Evolutionary conservation across 2,113 vertebrate genomes (phyloP).

Genomic region (Mustela nigripes): DNA sequence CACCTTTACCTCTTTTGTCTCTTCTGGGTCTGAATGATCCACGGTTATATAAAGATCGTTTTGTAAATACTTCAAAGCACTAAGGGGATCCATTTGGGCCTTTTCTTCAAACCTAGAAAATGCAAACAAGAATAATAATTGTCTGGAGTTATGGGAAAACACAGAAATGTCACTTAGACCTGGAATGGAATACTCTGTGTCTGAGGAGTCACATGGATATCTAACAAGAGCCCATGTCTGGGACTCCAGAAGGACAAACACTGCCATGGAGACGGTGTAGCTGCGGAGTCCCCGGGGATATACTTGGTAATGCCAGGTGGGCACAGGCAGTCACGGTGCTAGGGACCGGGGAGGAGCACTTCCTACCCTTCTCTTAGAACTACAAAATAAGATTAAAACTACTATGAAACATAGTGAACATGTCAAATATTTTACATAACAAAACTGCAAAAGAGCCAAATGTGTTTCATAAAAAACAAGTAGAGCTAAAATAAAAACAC

Average conservation of each 20-base stretch:
- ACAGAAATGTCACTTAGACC: slow-evolving; percentile 36
- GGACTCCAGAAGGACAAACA: background rate
- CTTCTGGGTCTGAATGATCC: slow-evolving; percentile 97
- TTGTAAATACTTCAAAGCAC: slow-evolving; percentile 98
- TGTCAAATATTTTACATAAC: background rate
- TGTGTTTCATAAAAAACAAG: slow-evolving; percentile 13
- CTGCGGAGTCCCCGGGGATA: background rate
- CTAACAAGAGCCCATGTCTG: background rate
- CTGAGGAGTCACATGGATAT: background rate
- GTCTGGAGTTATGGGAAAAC: slow-evolving; percentile 31
- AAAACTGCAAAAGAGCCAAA: background rate
- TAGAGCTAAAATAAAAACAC: slow-evolving; percentile 20
- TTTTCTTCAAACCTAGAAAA: slow-evolving; percentile 97
- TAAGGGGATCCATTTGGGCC: slow-evolving; percentile 96
- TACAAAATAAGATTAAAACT: background rate
- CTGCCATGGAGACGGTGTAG: background rate
- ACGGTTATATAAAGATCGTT: slow-evolving; percentile 98
- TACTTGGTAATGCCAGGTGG: background rate
- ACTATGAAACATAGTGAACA: background rate
- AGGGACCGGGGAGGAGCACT: background rate
- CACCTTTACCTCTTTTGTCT: slow-evolving; percentile 96
- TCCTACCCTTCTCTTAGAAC: background rate
- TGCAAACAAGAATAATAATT: slow-evolving; percentile 51
- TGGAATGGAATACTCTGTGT: background rate
- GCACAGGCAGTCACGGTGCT: background rate